Evolutionary conservation across 2,888 invertebrate genomes (phyloP), one percentile per base, ranked within the genome.

Genomic region (Nebria salina): DNA sequence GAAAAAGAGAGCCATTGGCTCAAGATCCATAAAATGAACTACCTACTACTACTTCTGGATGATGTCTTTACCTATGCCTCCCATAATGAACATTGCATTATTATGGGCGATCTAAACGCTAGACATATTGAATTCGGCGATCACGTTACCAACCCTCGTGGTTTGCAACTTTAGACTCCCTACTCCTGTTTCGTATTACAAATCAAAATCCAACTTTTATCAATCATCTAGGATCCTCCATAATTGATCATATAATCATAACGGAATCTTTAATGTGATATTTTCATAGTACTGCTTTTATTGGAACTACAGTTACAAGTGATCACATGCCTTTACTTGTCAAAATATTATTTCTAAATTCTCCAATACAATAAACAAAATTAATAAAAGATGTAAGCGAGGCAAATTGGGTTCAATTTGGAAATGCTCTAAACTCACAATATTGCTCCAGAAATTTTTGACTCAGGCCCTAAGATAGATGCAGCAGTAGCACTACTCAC

Each of bases 31-130:
- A 20, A 20, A 20, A 20, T 20, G 20, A 20, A 20, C 20, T 20
- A 20, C 0, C 20, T 20, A 20, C 20, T 20, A 20, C 20, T 20
- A 20, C n/a, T n/a, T n/a, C n/a, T n/a, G n/a, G n/a, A n/a, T n/a
- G n/a, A n/a, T n/a, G 20, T 20, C 20, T 20, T 20, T 20, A 20
- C 20, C 20, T 20, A 20, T 43, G 43, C 43, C 6, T 43, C 43
- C 0, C 43, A 43, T 4, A 1, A 26, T 11, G 13, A 1, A 8
- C n/a, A 25, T 34, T 25, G n/a, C 13, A 72, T 72, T 2, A 11
- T 72, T 4, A 42, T 72, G 8, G 72, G 72, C 13, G 72, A 72
- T 15, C 34, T 72, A 25, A 72, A 26, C n/a, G 34, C 72, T 2
- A 8, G 72, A 34, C 26, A 72, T 15, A 8, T 9, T 8, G 34